Evolutionary conservation across 1,140 invertebrate genomes (phyloP), one percentile per base, ranked within the genome.

Genomic region (Drosophila ananassae): DNA sequence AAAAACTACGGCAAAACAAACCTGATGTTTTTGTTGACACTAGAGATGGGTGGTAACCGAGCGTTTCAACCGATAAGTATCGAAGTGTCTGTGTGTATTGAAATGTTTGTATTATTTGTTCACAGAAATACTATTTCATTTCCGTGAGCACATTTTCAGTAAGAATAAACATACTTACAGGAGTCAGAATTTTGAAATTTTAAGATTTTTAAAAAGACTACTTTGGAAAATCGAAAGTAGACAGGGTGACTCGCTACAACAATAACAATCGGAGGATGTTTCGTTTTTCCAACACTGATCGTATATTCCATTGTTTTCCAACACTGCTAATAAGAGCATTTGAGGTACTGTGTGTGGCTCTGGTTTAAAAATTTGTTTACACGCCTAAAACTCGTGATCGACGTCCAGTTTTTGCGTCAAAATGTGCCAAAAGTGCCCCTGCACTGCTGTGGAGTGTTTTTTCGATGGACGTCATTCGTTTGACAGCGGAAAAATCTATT

Each of bases 261-360:
- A 37, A 37, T 12, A 37, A 37, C 12, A 37, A 37, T 37, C 12
- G 34, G 2, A 37, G 8, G 9, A 32, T 10, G 8, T 10, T 37
- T 10, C 0, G 2, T 37, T 37, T 41, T 41, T 10, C 13, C 12
- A 17, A 44, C 41, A 21, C 41, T 21, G 41, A 17, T 44, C 8
- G 2, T 10, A 44, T 8, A 44, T 17, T 13, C 41, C 17, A 44
- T 44, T 9, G 13, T 44, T 44, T 21, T 17, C 5, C 13, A 44
- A 44, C 41, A 44, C 41, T 21, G 17, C 17, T 44, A 17, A 2
- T 89, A 85, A 77, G 77, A 77, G 84, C 78, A 90, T 85, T 85
- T 90, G 87, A 90, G 85, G 85, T 89, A 89, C 63, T 89, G 73
- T 79, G 80, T 53, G 83, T 72, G 48, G 63, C 72, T 79, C 71